Percentiles rank a stretch among this genome's conserved stretches.
Conservation (phyloP, 1,140 invertebrate species). For the Drosophila rhopaloa region DNA sequence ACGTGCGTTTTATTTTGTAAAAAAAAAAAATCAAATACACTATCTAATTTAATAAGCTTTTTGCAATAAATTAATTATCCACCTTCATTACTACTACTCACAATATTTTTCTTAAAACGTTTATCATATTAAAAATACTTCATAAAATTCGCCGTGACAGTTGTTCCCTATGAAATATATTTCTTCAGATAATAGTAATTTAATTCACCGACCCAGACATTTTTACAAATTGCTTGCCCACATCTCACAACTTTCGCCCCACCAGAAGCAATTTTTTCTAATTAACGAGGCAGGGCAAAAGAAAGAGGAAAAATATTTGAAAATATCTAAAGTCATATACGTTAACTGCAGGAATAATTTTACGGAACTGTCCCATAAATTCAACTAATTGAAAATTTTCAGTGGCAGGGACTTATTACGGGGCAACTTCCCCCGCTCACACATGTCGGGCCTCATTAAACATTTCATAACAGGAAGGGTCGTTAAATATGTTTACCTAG, state of each 20-base stretch:
- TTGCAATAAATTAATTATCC: no score
- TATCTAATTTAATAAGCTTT: no score
- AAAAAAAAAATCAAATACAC: no score
- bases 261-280: constrained; percentile 54
- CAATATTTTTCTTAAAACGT: neutral
- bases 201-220: constrained; percentile 22
- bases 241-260: constrained; percentile 9
- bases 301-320: constrained; percentile 29
- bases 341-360: constrained; percentile 29
- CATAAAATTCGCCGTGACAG: neutral
- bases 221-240: constrained; percentile 47
- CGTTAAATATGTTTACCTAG: constrained; percentile 62
- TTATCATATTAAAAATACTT: neutral
- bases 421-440: constrained; percentile 12
- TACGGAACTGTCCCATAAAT: constrained; percentile 55
- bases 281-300: constrained; percentile 47
- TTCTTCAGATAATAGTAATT: constrained; percentile 22
- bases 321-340: constrained; percentile 25
- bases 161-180: neutral
- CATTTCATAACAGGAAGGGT: constrained; percentile 62
- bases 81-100: no score
- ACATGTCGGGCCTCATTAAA: constrained; percentile 69
- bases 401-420: constrained; percentile 51
- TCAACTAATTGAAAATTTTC: constrained; percentile 74
- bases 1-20: no score